Evolutionary conservation across 1,140 invertebrate species (phyloP), one percentile per base, ranked within the genome.

Genomic region (Stenopsyche tienmushanensis): DNA sequence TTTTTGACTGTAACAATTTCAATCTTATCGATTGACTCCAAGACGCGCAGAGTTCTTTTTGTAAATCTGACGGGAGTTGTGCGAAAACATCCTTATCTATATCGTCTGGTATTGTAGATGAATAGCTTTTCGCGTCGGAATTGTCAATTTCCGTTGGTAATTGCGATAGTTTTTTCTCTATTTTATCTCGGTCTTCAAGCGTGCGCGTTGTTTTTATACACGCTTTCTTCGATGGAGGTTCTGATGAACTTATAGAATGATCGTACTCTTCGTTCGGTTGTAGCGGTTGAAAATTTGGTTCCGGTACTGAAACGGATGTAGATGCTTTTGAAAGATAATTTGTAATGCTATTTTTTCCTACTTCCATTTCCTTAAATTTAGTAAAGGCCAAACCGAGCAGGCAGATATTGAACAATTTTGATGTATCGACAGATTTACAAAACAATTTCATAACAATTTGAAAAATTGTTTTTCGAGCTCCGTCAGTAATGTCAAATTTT

Each of bases 311-410:
- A n/a, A n/a, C 29, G 78, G 78, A 8, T 81, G 81, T 62, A 83
- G 83, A 66, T 81, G 82, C 77, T 82, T 80, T 2, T 79, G 86
- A 83, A 21, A 90, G 77, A 71, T 90, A 90, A n/a, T 86, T 86
- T 0, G 86, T 83, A 70, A 91, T 88, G 21, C 87, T 88, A 72
- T 83, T 79, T 69, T 79, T 81, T 1, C 84, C 85, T 15, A 80
- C 83, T 70, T 83, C 83, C 44, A 84, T 81, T 72, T 90, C 88
- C 65, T 86, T 84, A 68, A 91, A 91, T 74, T 91, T 91, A 1
- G 87, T 89, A 72, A 91, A 91, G 10, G 88, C 87, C 66, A 92
- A 77, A 20, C 90, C 90, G 34, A 92, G 76, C 34, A 91, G 76
- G 5, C 89, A 91, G 65, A 92, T 84, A 76, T 90, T 88, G 77